Conservation (phyloP, 2,113 vertebrate species). For the Alosa alosa region DNA sequence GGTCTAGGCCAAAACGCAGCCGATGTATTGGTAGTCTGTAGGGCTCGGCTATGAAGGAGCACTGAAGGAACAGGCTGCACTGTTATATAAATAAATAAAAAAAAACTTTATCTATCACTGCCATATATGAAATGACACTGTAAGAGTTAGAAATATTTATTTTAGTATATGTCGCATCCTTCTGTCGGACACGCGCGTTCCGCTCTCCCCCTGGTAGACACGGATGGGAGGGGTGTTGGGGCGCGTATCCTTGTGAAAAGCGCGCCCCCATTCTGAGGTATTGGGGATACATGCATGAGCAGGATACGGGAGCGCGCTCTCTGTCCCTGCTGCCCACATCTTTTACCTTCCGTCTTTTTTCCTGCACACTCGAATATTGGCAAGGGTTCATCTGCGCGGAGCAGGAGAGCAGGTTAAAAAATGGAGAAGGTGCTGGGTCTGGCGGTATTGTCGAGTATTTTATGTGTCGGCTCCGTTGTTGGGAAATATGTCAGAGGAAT, state of each 20-base stretch:
- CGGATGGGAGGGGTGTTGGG: constrained; percentile 43
- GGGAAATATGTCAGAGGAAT: constrained; percentile 78
- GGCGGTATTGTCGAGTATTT: constrained; percentile 64
- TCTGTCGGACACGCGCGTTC: constrained; percentile 45
- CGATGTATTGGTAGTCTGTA: neutral
- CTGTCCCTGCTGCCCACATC: constrained; percentile 33
- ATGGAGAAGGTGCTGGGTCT: constrained; percentile 69
- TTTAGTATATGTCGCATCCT: constrained; percentile 58
- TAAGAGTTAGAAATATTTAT: neutral
- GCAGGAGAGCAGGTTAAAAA: constrained; percentile 56
- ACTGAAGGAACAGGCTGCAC: neutral
- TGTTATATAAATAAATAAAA: neutral
- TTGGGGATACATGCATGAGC: constrained; percentile 47
- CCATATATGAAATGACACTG: neutral
- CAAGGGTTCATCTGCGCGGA: constrained; percentile 47
- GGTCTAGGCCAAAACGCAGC: neutral
- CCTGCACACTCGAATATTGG: constrained; percentile 47
- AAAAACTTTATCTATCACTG: neutral
- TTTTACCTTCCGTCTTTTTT: constrained; percentile 26
- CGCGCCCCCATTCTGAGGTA: constrained; percentile 45
- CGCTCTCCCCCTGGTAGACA: neutral
- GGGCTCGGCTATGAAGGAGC: neutral
- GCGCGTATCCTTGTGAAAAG: constrained; percentile 33
- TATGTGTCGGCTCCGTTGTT: constrained; percentile 61
- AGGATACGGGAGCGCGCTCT: constrained; percentile 54